Evolutionary conservation across 2,797 vertebrate species (phyloP).

Genomic region (Kryptopterus vitreolus): DNA sequence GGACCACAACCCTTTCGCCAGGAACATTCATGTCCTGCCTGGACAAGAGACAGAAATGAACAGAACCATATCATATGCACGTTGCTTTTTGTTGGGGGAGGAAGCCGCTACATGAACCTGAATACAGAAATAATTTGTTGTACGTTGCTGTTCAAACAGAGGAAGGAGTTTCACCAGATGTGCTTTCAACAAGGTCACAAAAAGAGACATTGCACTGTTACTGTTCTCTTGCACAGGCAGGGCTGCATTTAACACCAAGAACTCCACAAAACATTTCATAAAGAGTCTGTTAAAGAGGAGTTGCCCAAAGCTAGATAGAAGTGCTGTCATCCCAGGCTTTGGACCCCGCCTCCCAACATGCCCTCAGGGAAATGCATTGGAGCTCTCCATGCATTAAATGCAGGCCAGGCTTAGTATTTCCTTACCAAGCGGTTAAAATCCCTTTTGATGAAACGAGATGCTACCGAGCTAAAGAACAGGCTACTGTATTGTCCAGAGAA

Average conservation of each 20-base stretch:
- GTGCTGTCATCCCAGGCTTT: conserved; percentile 54
- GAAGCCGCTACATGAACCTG: not conserved
- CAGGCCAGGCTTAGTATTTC: conserved; percentile 64
- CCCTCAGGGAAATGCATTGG: conserved; percentile 67
- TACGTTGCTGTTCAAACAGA: not conserved
- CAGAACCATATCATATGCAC: conserved; percentile 41
- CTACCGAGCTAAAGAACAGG: conserved; percentile 69
- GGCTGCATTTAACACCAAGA: conserved; percentile 68
- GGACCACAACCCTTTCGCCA: conserved; percentile 71
- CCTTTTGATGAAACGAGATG: conserved; percentile 73
- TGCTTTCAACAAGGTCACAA: not conserved
- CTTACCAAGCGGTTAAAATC: conserved; percentile 70
- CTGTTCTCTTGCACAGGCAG: conserved; percentile 59
- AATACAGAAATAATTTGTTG: not conserved
- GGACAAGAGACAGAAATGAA: conserved; percentile 36
- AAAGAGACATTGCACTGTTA: not conserved
- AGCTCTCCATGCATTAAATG: conserved; percentile 64
- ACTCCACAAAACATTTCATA: conserved; percentile 71
- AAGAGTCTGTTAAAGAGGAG: conserved; percentile 65
- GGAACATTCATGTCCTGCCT: conserved; percentile 65
- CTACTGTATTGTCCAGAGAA: conserved; percentile 64
- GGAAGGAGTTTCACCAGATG: not conserved
- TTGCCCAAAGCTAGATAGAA: conserved; percentile 57
- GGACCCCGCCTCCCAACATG: conserved; percentile 63
- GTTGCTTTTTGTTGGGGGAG: not conserved